Evolutionary conservation across 2,113 vertebrate genomes (phyloP).

Genomic region (Herpailurus yagouaroundi): DNA sequence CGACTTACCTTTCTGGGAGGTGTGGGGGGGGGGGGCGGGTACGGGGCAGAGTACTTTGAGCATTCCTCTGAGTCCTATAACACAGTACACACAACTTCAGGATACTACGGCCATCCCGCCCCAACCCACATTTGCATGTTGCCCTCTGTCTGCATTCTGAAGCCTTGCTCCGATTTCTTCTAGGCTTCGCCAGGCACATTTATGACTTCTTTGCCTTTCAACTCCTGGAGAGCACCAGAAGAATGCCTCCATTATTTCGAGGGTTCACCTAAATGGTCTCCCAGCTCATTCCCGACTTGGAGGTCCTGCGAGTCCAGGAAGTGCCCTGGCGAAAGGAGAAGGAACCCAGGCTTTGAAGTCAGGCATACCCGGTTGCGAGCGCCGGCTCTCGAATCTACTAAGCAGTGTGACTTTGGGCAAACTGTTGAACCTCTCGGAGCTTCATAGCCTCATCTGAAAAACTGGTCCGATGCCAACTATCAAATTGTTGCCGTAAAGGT

Average conservation of each 20-base stretch:
- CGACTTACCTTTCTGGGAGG: not conserved
- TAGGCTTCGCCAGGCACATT: not conserved
- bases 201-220: not conserved
- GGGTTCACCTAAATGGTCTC: not conserved
- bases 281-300: not conserved
- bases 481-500: not conserved
- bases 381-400: not conserved
- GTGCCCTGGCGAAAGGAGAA: not conserved
- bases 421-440: not conserved
- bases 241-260: not conserved
- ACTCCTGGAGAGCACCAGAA: not conserved
- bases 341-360: not conserved
- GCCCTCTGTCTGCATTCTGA: not conserved
- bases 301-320: not conserved
- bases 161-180: not conserved
- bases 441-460: not conserved
- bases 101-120: not conserved
- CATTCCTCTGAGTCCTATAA: not conserved
- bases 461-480: not conserved
- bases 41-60: not conserved
- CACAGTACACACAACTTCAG: not conserved
- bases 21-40: fast-evolving
- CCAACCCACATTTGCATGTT: not conserved
- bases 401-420: not conserved
- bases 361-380: not conserved